These are phyloP conservation scores for Caenorhabditis remanei DNA, from an alignment of 1,140 invertebrate genomes.

Conservation along the genomic window DNA sequence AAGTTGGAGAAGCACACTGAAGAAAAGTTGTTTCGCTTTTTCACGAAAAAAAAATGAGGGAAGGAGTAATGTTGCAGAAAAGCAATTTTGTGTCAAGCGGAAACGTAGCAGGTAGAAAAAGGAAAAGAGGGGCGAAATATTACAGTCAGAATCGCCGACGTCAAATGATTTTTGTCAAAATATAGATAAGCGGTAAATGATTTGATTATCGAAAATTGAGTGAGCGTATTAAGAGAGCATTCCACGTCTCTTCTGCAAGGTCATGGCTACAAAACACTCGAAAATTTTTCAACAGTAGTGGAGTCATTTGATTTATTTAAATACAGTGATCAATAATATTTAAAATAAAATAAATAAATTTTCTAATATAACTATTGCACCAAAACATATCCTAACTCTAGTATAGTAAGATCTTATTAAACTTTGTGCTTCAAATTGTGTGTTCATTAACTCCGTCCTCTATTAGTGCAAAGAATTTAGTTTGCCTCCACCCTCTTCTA, in stretches of 20 bases:
- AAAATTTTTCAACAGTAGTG: too few species aligned
- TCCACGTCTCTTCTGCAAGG: slow-evolving; percentile 21
- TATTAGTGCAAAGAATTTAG: slow-evolving; percentile 6
- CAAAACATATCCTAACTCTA: too few species aligned
- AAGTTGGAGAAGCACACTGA: neutral
- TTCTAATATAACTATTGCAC: too few species aligned
- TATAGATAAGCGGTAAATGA: slow-evolving; percentile 54
- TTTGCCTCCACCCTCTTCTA: neutral
- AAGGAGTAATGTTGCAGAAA: slow-evolving; percentile 10
- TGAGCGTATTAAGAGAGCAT: slow-evolving; percentile 50
- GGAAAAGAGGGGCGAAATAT: neutral
- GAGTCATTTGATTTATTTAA: too few species aligned
- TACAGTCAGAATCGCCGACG: slow-evolving; percentile 33
- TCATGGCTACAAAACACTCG: neutral
- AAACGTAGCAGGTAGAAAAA: slow-evolving; percentile 20
- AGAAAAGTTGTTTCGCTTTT: neutral
- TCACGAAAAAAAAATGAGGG: neutral
- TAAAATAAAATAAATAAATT: too few species aligned
- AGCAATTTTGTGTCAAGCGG: slow-evolving; percentile 13
- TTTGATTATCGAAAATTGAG: slow-evolving; percentile 53
- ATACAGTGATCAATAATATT: too few species aligned
- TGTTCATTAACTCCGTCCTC: neutral
- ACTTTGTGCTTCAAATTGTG: neutral
- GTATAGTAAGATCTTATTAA: too few species aligned
- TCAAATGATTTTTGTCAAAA: slow-evolving; percentile 56